A percentile compares a stretch with the other conserved stretches of the same genome.
These are phyloP conservation scores for Cottoperca gobio DNA, from an alignment of 2,797 vertebrate species.

Conservation along the genomic window DNA sequence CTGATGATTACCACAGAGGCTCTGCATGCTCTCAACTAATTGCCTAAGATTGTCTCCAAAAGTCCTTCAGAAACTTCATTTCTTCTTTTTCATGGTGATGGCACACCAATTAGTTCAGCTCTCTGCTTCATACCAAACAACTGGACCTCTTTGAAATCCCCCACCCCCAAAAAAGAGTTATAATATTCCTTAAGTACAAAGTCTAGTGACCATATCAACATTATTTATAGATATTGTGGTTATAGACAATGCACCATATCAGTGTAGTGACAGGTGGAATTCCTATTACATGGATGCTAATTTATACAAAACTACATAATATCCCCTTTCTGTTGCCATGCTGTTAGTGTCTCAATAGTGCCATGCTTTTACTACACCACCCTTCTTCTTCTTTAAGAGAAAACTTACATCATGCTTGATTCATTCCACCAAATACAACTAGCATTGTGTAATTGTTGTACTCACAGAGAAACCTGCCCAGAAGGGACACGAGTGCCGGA, in stretches of 20 bases:
- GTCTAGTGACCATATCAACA: neutral
- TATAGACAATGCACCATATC: neutral
- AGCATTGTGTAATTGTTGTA: slow-evolving; percentile 45
- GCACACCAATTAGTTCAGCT: neutral
- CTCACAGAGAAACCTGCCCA: slow-evolving; percentile 99
- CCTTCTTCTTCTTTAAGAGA: neutral
- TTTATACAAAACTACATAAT: neutral
- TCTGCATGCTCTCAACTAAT: slow-evolving; percentile 5
- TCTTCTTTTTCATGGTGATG: neutral
- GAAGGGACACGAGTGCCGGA: slow-evolving; percentile 97
- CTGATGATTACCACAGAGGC: slow-evolving; percentile 1
- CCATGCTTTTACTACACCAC: neutral
- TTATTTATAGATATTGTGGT: neutral
- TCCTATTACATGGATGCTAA: too few species aligned
- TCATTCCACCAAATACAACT: neutral
- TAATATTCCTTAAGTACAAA: too few species aligned
- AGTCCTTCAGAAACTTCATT: slow-evolving; percentile 5
- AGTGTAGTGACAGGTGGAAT: neutral
- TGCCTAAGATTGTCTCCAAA: slow-evolving; percentile 5
- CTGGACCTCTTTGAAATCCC: neutral
- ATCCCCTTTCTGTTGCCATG: neutral
- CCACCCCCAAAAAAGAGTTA: neutral
- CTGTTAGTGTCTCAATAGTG: neutral
- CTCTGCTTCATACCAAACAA: neutral
- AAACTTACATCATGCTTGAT: neutral